Percentiles rank a stretch among this genome's conserved stretches.
Conservation (phyloP, 2,797 vertebrate genomes). For the Paedocypris micromegethes region DNA sequence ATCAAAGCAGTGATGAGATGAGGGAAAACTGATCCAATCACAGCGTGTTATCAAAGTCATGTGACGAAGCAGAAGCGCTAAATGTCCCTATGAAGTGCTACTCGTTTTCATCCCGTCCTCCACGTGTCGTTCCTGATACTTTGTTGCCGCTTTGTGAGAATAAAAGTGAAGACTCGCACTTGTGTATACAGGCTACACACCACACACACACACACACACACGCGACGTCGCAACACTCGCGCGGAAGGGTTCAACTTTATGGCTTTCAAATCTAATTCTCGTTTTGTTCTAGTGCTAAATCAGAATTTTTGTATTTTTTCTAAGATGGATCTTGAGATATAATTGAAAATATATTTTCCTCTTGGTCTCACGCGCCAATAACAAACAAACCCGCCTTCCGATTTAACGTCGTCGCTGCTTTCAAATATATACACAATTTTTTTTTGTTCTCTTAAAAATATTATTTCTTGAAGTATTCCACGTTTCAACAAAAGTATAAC, state of each 20-base stretch:
- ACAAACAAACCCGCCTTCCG: conserved; percentile 22
- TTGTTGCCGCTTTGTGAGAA: neutral
- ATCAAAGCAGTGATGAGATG: conserved; percentile 45
- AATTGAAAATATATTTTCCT: neutral
- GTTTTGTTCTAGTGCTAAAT: neutral
- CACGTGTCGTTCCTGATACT: neutral
- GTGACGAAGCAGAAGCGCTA: conserved; percentile 28
- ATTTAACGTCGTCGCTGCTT: neutral
- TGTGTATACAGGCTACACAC: conserved; percentile 5
- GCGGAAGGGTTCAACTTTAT: no score
- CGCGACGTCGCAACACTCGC: conserved; percentile 1
- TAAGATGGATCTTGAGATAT: no score
- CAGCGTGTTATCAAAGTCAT: conserved; percentile 32
- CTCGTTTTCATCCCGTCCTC: conserved; percentile 8
- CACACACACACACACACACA: neutral
- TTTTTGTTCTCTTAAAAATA: neutral
- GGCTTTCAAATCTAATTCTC: no score
- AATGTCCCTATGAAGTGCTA: conserved; percentile 23
- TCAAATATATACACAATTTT: conserved; percentile 7
- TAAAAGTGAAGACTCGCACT: conserved; percentile 2
- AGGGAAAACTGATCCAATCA: conserved; percentile 33
- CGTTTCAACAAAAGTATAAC: conserved; percentile 18
- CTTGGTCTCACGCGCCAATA: conserved; percentile 9
- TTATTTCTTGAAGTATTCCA: conserved; percentile 9
- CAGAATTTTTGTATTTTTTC: neutral